Percentiles rank a stretch among this genome's conserved stretches.
These are phyloP conservation scores for Merodon equestris DNA, from an alignment of 2,888 invertebrate genomes.

Conservation along the genomic window DNA sequence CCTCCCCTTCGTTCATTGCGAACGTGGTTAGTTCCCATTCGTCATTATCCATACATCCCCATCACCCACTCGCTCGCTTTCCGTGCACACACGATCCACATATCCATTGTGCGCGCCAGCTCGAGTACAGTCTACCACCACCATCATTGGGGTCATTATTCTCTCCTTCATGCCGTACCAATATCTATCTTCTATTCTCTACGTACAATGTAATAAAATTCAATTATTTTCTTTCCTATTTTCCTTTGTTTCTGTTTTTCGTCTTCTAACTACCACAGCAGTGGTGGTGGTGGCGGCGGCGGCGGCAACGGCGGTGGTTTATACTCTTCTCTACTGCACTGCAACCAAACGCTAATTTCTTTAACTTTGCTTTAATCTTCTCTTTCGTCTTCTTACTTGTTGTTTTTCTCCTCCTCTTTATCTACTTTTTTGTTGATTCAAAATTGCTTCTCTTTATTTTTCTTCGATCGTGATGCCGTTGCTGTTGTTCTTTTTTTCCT, in stretches of 20 bases:
- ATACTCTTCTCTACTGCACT: constrained; percentile 71
- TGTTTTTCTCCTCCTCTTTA: background rate
- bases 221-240: constrained; percentile 76
- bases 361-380: constrained; percentile 34
- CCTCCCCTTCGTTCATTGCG: no score
- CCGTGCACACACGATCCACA: background rate
- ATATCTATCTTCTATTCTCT: constrained; percentile 49
- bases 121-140: constrained; percentile 70
- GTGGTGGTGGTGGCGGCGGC: background rate
- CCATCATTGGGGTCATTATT: constrained; percentile 78
- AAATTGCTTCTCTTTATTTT: constrained; percentile 61
- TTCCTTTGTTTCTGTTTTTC: constrained; percentile 48
- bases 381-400: constrained; percentile 23
- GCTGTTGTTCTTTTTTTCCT: background rate
- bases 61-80: constrained; percentile 2
- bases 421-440: constrained; percentile 20
- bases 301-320: background rate
- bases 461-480: constrained; percentile 5
- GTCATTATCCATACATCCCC: background rate
- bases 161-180: constrained; percentile 73
- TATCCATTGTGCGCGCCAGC: background rate
- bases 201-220: constrained; percentile 78
- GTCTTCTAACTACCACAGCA: constrained; percentile 3
- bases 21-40: background rate
- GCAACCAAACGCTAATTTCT: constrained; percentile 59